Evolutionary conservation across 2,888 invertebrate species (phyloP).

Genomic region (Temnothorax ravouxi): DNA sequence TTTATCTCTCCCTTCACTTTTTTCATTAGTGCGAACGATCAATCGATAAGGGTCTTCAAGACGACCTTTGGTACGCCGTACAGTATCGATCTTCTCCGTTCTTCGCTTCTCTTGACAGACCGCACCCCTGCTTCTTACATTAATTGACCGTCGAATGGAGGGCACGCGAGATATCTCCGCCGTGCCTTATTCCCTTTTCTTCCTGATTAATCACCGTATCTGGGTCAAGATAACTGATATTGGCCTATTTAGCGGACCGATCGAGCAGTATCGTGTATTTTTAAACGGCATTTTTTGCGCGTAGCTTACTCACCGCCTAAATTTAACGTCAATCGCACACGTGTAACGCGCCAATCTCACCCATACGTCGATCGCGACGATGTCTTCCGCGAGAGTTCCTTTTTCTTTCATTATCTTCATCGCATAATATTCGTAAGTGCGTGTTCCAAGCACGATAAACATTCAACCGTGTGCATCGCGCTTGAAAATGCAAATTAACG

Average conservation of each 20-base stretch:
- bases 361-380: neutral
- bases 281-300: conserved; percentile 72
- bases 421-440: neutral
- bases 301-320: conserved; percentile 80
- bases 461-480: neutral
- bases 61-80: neutral
- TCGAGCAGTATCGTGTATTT: conserved; percentile 68
- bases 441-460: neutral
- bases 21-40: no score
- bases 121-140: conserved; percentile 41
- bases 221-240: conserved; percentile 65
- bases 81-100: neutral
- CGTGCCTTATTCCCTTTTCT: conserved; percentile 41
- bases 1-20: neutral
- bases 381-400: neutral
- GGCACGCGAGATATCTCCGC: conserved; percentile 33
- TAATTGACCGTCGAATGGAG: conserved; percentile 11
- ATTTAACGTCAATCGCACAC: conserved; percentile 72
- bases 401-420: conserved; percentile 10
- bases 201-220: conserved; percentile 50
- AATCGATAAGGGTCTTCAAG: neutral
- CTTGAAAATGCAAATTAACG: neutral
- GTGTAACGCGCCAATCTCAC: conserved; percentile 6
- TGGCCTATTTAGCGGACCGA: conserved; percentile 56
- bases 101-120: neutral